These are phyloP conservation scores for Tragelaphus strepsiceros DNA, from an alignment of 2,113 vertebrate species.

Conservation along the genomic window DNA sequence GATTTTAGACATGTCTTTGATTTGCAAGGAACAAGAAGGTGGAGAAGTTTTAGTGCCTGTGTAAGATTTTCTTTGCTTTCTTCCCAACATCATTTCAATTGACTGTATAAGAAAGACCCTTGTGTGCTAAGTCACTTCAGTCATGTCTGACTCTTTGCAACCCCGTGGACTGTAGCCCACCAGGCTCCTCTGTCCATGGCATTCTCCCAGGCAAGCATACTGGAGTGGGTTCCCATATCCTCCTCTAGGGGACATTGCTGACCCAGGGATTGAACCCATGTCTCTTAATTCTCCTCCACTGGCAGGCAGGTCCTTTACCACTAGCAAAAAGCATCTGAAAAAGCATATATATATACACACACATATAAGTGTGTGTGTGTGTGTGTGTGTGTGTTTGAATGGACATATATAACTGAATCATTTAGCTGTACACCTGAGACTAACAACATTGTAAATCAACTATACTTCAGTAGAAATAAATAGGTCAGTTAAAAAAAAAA, in stretches of 20 bases:
- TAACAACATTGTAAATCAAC: not conserved
- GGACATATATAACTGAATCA: not conserved
- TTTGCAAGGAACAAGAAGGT: not conserved
- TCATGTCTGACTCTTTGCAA: not conserved
- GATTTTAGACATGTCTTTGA: not conserved
- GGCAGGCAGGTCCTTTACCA: not conserved
- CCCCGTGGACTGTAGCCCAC: not conserved
- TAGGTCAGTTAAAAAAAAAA: not conserved
- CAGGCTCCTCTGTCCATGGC: not conserved
- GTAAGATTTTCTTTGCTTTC: not conserved
- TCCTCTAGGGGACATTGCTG: not conserved
- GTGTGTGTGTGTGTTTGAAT: not conserved
- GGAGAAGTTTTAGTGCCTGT: not conserved
- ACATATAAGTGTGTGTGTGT: not conserved
- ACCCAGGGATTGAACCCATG: not conserved
- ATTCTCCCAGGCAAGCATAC: not conserved
- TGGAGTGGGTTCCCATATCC: not conserved
- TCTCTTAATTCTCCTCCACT: not conserved
- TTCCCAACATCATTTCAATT: not conserved
- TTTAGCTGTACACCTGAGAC: not conserved
- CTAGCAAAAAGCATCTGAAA: not conserved
- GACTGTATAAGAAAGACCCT: not conserved
- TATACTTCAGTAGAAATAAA: not conserved
- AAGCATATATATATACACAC: not conserved
- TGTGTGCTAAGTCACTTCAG: not conserved